Percentiles rank a stretch among this genome's conserved stretches.
These are phyloP conservation scores for Stichopus horrens DNA, from an alignment of 53 echinoderm and acorn worm species.

Conservation along the genomic window DNA sequence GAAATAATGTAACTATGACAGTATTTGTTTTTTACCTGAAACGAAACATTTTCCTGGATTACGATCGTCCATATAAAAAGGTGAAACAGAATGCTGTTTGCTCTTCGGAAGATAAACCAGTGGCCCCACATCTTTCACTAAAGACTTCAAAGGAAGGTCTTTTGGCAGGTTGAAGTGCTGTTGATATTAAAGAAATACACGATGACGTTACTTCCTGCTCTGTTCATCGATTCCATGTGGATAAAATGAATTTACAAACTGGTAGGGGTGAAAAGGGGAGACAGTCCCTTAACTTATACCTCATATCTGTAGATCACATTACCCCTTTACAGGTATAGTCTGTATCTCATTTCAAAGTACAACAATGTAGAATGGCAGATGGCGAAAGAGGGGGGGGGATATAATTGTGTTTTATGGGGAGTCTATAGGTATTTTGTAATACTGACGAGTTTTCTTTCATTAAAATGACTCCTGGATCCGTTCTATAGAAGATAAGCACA, in stretches of 20 bases:
- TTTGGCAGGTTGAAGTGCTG: constrained; percentile 22
- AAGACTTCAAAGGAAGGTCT: constrained; percentile 15
- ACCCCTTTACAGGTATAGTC: background rate
- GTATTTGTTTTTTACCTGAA: constrained; percentile 61
- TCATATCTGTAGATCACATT: background rate
- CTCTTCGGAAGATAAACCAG: constrained; percentile 61
- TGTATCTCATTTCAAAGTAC: background rate
- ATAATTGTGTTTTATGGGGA: too few species aligned
- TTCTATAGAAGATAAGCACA: too few species aligned
- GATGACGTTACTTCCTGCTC: background rate
- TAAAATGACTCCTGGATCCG: too few species aligned
- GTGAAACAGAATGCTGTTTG: constrained; percentile 81
- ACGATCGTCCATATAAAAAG: constrained; percentile 81
- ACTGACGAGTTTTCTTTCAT: too few species aligned
- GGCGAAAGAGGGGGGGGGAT: too few species aligned
- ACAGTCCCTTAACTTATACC: too few species aligned
- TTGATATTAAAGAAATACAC: background rate
- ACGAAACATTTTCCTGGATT: constrained; percentile 89
- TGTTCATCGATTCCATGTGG: background rate
- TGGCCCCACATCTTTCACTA: constrained; percentile 46
- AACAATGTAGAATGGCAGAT: background rate
- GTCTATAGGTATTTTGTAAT: too few species aligned
- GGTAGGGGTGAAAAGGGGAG: too few species aligned
- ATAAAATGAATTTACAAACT: too few species aligned
- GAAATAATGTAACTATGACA: too few species aligned